A percentile compares a stretch with the other conserved stretches of the same genome.
These are phyloP conservation scores for Dolichopus griseipennis DNA, from an alignment of 2,888 invertebrate species.

Conservation along the genomic window DNA sequence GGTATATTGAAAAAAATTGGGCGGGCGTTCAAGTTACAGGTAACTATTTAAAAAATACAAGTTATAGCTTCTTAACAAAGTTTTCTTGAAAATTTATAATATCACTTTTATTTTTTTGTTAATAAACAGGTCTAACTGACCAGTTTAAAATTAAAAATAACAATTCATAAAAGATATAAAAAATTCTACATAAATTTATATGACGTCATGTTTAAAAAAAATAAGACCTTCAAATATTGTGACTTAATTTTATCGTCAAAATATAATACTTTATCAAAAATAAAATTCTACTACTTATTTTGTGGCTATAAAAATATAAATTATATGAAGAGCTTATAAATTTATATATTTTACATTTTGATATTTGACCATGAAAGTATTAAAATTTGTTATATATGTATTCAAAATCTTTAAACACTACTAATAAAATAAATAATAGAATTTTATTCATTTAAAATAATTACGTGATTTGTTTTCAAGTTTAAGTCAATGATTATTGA, in stretches of 20 bases:
- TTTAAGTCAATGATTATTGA: neutral
- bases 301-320: no score
- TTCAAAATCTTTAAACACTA: neutral
- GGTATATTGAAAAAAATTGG: no score
- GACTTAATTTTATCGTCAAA: neutral
- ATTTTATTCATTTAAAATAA: neutral
- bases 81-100: no score
- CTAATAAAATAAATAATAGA: neutral
- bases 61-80: no score
- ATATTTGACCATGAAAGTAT: neutral
- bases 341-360: neutral
- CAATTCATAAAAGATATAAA: no score
- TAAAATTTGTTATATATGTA: neutral
- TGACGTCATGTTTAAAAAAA: neutral
- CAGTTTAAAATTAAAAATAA: no score
- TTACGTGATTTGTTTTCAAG: neutral
- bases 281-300: no score
- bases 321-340: neutral
- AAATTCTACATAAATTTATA: neutral
- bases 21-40: no score
- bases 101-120: no score
- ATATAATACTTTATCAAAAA: neutral
- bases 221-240: neutral
- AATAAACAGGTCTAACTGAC: no score
- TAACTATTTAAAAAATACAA: no score